Evolutionary conservation across 2,797 vertebrate species (phyloP).

Genomic region (Buphagus erythrorhynchus): DNA sequence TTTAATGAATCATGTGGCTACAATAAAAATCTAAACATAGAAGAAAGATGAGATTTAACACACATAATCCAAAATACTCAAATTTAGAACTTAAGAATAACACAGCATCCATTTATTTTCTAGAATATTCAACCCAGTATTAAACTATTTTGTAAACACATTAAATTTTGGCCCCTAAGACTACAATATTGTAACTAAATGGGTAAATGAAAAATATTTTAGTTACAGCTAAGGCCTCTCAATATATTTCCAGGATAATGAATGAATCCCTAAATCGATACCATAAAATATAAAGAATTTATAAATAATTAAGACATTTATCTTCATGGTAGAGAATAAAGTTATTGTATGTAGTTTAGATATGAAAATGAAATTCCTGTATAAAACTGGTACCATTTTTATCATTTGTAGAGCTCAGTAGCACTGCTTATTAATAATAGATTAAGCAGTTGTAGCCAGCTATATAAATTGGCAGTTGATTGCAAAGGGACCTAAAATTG

Average conservation of each 20-base stretch:
- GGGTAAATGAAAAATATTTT: constrained; percentile 69
- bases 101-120: constrained; percentile 28
- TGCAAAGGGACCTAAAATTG: constrained; percentile 68
- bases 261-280: constrained; percentile 71
- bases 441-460: constrained; percentile 73
- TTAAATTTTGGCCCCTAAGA: constrained; percentile 38
- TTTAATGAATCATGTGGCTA: neutral
- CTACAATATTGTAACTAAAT: constrained; percentile 62
- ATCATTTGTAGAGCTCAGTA: constrained; percentile 68
- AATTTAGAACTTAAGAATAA: neutral
- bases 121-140: neutral
- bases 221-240: constrained; percentile 67
- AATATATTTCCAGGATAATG: constrained; percentile 65
- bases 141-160: constrained; percentile 44
- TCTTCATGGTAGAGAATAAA: constrained; percentile 70
- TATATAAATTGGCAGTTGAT: constrained; percentile 74
- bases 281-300: constrained; percentile 69
- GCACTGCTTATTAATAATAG: constrained; percentile 76
- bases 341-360: constrained; percentile 69
- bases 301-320: constrained; percentile 75
- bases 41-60: constrained; percentile 11
- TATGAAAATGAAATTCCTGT: constrained; percentile 72
- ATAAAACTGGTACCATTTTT: constrained; percentile 68
- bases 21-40: constrained; percentile 11
- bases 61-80: neutral